These are phyloP conservation scores for Brachystomella parvula DNA, from an alignment of 1,140 invertebrate species.

Conservation along the genomic window DNA sequence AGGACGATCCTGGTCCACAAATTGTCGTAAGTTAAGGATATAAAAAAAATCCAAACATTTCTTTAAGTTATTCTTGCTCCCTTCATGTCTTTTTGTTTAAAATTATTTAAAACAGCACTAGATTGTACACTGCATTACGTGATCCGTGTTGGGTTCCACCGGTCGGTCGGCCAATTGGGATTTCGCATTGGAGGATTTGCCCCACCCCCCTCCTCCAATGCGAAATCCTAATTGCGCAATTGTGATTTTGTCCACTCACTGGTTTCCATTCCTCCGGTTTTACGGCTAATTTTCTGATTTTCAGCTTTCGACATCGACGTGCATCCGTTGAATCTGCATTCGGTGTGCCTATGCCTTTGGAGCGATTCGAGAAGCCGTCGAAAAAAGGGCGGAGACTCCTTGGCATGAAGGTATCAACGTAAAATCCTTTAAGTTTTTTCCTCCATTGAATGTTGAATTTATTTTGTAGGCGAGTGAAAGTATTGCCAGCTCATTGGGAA, in stretches of 20 bases:
- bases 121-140: no score
- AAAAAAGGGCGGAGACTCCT: conserved; percentile 30
- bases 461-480: conserved; percentile 63
- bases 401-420: conserved; percentile 30
- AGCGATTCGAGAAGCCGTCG: conserved; percentile 30
- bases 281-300: conserved; percentile 32
- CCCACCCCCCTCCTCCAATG: no score
- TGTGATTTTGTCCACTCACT: no score
- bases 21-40: conserved; percentile 24
- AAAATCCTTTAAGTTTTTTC: no score
- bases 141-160: no score
- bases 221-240: no score
- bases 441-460: not conserved
- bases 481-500: conserved; percentile 78
- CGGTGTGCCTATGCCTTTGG: conserved; percentile 41
- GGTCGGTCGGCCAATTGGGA: no score
- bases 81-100: no score
- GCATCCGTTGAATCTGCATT: conserved; percentile 67
- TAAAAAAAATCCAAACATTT: not conserved
- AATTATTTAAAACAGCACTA: no score
- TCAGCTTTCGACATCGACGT: conserved; percentile 59
- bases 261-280: no score
- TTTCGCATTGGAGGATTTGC: no score
- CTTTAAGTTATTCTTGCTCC: not conserved
- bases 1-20: conserved; percentile 35